These are phyloP conservation scores for Hippocampus comes DNA, from an alignment of 2,113 vertebrate genomes.

Conservation along the genomic window DNA sequence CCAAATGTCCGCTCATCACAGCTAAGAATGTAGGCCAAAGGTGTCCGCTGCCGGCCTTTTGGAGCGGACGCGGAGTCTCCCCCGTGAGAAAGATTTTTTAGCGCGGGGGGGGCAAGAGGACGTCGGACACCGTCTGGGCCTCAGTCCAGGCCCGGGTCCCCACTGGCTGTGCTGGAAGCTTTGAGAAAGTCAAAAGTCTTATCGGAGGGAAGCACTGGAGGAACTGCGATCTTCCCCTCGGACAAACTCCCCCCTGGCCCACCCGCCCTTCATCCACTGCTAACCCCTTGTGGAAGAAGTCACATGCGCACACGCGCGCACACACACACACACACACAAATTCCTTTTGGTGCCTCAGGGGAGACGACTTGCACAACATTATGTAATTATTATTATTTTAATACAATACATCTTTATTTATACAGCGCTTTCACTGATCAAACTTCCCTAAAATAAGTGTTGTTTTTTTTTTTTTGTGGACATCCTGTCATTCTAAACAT, in stretches of 20 bases:
- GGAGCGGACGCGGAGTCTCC: constrained; percentile 18
- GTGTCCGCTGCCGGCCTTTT: constrained; percentile 28
- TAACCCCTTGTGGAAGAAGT: neutral
- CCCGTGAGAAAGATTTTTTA: constrained; percentile 36
- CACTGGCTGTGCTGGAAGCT: constrained; percentile 41
- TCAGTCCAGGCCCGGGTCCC: constrained; percentile 49
- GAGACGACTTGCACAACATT: neutral
- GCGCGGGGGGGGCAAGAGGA: neutral
- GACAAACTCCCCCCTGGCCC: neutral
- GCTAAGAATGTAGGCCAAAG: constrained; percentile 64
- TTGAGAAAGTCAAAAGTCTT: constrained; percentile 60
- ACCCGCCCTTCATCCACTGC: constrained; percentile 28
- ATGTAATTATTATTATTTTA: neutral
- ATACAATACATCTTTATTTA: neutral
- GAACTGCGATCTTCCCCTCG: constrained; percentile 55
- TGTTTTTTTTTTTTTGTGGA: no score
- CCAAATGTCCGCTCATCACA: constrained; percentile 43
- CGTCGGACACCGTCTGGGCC: constrained; percentile 43
- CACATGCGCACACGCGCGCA: neutral
- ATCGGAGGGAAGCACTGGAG: constrained; percentile 74
- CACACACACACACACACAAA: neutral
- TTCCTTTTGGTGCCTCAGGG: neutral
- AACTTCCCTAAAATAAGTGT: no score
- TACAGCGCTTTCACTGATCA: no score
- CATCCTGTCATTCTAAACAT: no score